phyloP scores from a whole-genome alignment of 2,888 invertebrate genomes.

The Steinernema carpocapsae region DNA sequence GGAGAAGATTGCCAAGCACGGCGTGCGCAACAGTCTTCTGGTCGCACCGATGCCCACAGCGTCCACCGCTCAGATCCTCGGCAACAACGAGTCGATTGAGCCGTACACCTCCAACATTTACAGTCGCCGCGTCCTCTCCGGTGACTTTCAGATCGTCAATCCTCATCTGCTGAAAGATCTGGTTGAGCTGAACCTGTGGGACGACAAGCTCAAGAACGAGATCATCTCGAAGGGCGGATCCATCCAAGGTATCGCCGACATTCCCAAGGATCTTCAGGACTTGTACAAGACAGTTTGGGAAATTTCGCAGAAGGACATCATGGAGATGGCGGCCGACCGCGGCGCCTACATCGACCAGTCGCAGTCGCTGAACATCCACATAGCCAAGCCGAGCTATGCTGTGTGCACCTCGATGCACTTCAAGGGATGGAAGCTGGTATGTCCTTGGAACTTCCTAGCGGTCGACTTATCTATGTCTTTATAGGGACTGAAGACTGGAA shows the following conservation, averaged over 20 bases:
- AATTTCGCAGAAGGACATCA: conserved; percentile 81
- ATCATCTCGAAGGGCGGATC: conserved; percentile 90
- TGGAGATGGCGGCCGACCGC: conserved; percentile 96
- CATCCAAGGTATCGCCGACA: conserved; percentile 75
- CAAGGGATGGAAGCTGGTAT: conserved; percentile 86
- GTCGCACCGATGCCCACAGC: conserved; percentile 98
- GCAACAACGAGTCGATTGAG: conserved; percentile 97
- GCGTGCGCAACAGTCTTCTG: conserved; percentile 88
- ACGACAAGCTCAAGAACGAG: conserved; percentile 90
- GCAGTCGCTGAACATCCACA: conserved; percentile 95
- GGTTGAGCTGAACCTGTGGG: conserved; percentile 88
- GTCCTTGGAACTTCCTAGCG: background rate
- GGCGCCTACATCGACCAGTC: conserved; percentile 98
- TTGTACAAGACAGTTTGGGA: conserved; percentile 74
- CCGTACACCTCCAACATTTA: conserved; percentile 98
- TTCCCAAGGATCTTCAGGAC: conserved; percentile 70
- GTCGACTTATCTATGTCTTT: conserved; percentile 33
- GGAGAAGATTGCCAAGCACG: conserved; percentile 83
- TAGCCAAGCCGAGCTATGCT: conserved; percentile 89
- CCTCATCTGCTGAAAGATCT: conserved; percentile 91
- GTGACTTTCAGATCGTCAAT: conserved; percentile 80
- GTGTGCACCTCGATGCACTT: conserved; percentile 97
- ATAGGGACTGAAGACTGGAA: conserved; percentile 92
- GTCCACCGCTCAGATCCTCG: conserved; percentile 96
- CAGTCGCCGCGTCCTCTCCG: conserved; percentile 87